Percentiles rank a stretch among this genome's conserved stretches.
These are phyloP conservation scores for Cairina moschata DNA, from an alignment of 2,113 vertebrate genomes.

Conservation along the genomic window DNA sequence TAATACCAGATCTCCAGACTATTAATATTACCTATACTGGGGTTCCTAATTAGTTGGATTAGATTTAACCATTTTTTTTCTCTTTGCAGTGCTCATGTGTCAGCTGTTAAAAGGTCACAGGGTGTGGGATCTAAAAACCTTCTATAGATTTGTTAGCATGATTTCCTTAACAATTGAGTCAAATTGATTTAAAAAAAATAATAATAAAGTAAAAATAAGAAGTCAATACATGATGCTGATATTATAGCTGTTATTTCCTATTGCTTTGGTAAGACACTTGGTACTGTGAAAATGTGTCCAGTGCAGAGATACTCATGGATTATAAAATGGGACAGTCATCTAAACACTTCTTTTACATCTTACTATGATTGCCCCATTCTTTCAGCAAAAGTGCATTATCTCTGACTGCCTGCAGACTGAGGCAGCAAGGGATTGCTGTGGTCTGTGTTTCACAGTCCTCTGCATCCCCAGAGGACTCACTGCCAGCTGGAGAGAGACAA, in stretches of 20 bases:
- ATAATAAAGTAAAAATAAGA: background rate
- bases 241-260: background rate
- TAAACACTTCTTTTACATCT: background rate
- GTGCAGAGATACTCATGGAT: background rate
- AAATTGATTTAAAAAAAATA: background rate
- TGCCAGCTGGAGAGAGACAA: background rate
- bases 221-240: background rate
- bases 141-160: background rate
- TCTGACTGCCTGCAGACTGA: background rate
- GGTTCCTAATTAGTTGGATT: background rate
- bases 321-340: background rate
- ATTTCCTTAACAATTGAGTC: background rate
- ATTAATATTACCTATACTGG: background rate
- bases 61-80: background rate
- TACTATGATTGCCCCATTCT: background rate
- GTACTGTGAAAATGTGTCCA: background rate
- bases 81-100: background rate
- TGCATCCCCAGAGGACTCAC: background rate
- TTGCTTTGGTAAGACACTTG: background rate
- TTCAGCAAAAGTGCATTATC: background rate
- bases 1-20: background rate
- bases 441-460: background rate
- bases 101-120: background rate
- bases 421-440: background rate
- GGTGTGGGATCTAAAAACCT: background rate